These are phyloP conservation scores for Clepsis dumicolana DNA, from an alignment of 2,888 invertebrate genomes.

Conservation along the genomic window DNA sequence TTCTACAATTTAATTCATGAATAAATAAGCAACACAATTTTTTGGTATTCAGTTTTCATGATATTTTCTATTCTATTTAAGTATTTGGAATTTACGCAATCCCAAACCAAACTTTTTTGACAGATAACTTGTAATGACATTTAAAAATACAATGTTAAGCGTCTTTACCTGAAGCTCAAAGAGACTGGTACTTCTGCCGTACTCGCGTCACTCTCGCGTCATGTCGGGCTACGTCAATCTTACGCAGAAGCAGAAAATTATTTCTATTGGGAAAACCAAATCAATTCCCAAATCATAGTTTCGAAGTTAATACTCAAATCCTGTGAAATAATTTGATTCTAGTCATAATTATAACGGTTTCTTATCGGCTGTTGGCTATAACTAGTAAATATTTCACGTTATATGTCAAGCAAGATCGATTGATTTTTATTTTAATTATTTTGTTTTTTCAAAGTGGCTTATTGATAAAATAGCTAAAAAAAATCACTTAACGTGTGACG, in stretches of 20 bases:
- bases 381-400: conserved; percentile 76
- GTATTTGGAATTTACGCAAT: too few species aligned
- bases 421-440: conserved; percentile 82
- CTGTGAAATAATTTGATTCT: conserved; percentile 29
- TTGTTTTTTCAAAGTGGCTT: conserved; percentile 79
- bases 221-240: conserved; percentile 39
- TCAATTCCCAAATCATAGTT: conserved; percentile 16
- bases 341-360: conserved; percentile 32
- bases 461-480: conserved; percentile 80
- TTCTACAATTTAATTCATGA: too few species aligned
- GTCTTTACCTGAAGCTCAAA: conserved; percentile 19
- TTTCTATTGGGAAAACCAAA: conserved; percentile 30
- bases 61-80: too few species aligned
- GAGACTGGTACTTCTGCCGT: not conserved
- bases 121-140: not conserved
- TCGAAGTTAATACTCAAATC: conserved; percentile 12
- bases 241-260: conserved; percentile 35
- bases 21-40: too few species aligned
- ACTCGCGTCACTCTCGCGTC: conserved; percentile 40
- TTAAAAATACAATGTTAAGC: not conserved
- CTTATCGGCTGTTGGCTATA: conserved; percentile 34
- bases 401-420: conserved; percentile 67
- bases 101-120: too few species aligned
- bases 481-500: conserved; percentile 76
- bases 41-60: too few species aligned